These are phyloP conservation scores for Trichonephila clavata DNA, from an alignment of 1,140 invertebrate species.

Conservation along the genomic window DNA sequence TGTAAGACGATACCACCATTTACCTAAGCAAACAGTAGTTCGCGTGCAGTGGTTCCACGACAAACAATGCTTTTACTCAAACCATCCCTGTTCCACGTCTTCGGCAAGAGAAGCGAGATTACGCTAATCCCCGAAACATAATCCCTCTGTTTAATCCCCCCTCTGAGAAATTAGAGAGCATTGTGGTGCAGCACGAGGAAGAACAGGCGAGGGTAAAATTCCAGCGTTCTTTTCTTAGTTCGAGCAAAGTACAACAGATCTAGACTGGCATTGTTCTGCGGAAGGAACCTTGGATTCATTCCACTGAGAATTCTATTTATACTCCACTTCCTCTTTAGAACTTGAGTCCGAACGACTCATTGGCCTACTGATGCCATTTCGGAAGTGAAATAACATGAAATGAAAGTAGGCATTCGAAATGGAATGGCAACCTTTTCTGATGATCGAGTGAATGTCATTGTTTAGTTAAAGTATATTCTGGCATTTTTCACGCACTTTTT, in stretches of 20 bases:
- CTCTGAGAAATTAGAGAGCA: not conserved
- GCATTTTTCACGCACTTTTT: too few relatives aligned
- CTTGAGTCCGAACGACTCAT: not conserved
- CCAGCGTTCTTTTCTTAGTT: constrained; percentile 45
- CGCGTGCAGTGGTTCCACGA: not conserved
- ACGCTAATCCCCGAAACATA: not conserved
- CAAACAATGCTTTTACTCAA: constrained; percentile 24
- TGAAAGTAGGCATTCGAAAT: not conserved
- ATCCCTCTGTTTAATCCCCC: constrained; percentile 3
- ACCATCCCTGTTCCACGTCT: not conserved
- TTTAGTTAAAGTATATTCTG: not conserved
- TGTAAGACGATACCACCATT: not conserved
- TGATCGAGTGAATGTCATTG: not conserved
- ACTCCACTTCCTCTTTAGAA: not conserved
- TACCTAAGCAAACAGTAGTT: not conserved
- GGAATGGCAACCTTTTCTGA: not conserved
- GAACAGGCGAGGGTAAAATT: not conserved
- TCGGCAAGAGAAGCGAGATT: not conserved
- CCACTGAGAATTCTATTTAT: constrained; percentile 25
- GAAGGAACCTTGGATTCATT: constrained; percentile 42
- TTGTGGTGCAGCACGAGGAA: constrained; percentile 6
- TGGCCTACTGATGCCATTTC: not conserved
- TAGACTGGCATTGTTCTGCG: not conserved
- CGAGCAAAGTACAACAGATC: not conserved
- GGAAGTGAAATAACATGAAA: not conserved